These are phyloP conservation scores for Mustelus asterias DNA, from an alignment of 2,113 vertebrate species.

Conservation along the genomic window DNA sequence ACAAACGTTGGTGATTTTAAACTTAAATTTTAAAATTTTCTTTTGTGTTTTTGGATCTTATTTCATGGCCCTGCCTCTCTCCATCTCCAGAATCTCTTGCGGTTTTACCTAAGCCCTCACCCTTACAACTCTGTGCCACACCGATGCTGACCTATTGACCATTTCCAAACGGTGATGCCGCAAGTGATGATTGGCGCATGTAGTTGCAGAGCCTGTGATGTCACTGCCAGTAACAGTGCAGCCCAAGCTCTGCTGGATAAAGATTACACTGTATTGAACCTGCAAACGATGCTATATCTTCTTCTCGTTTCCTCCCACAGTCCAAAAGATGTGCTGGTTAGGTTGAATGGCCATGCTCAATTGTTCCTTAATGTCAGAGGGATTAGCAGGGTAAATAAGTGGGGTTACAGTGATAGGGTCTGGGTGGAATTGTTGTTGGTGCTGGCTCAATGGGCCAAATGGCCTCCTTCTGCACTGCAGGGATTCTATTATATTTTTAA, in stretches of 20 bases:
- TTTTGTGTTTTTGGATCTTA: background rate
- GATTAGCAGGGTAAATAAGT: too few relatives aligned
- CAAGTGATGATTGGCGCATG: background rate
- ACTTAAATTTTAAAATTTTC: background rate
- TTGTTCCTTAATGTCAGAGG: too few relatives aligned
- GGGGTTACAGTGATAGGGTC: too few relatives aligned
- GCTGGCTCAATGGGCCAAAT: too few relatives aligned
- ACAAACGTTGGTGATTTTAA: background rate
- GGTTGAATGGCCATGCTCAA: too few relatives aligned
- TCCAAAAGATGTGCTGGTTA: too few relatives aligned
- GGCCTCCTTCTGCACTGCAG: too few relatives aligned
- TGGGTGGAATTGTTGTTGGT: too few relatives aligned
- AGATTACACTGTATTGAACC: too few relatives aligned
- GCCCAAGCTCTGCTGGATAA: background rate
- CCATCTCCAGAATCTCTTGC: background rate
- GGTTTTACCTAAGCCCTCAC: background rate
- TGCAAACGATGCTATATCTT: background rate
- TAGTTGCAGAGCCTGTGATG: background rate
- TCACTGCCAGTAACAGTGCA: background rate
- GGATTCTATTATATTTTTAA: background rate
- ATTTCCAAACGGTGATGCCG: background rate
- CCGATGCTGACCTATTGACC: background rate
- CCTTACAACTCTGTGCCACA: background rate
- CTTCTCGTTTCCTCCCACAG: background rate
- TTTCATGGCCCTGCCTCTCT: background rate